Evolutionary conservation across 2,113 vertebrate species (phyloP).

Genomic region (Dunckerocampus dactyliophorus): DNA sequence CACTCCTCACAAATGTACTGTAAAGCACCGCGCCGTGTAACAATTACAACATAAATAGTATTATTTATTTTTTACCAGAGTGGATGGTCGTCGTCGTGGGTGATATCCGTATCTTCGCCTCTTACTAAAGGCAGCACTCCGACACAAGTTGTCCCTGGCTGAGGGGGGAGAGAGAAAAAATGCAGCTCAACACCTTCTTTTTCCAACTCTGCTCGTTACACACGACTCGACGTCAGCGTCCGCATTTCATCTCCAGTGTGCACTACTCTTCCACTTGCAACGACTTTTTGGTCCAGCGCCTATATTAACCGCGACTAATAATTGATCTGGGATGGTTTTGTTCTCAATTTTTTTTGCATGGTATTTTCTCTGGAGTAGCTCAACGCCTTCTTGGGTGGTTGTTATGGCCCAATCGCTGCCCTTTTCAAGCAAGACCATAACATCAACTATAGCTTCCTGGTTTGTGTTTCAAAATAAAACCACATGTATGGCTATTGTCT

Average conservation of each 20-base stretch:
- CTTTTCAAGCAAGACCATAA: conserved; percentile 3
- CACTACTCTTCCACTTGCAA: conserved; percentile 40
- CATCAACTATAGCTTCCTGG: not conserved
- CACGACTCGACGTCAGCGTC: conserved; percentile 63
- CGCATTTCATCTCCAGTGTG: conserved; percentile 23
- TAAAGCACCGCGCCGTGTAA: conserved; percentile 30
- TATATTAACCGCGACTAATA: conserved; percentile 24
- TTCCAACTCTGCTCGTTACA: conserved; percentile 69
- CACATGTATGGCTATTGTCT: not conserved
- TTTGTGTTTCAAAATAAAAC: conserved; percentile 35
- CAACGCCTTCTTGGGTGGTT: conserved; percentile 67
- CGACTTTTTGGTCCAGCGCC: conserved; percentile 50
- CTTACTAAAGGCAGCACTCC: conserved; percentile 42
- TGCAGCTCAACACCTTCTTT: conserved; percentile 73
- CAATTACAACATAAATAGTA: conserved; percentile 35
- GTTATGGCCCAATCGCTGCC: conserved; percentile 62
- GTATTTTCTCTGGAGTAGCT: conserved; percentile 53
- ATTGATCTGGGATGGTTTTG: conserved; percentile 42
- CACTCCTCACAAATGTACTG: conserved; percentile 31
- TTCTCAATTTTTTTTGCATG: conserved; percentile 52
- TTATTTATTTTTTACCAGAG: conserved; percentile 38
- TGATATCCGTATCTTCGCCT: conserved; percentile 30
- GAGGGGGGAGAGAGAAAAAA: conserved; percentile 52
- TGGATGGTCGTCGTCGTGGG: conserved; percentile 15
- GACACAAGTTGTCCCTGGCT: conserved; percentile 63